phyloP scores from a whole-genome alignment of 1,140 invertebrate genomes.

The Eufriesea mexicana region DNA sequence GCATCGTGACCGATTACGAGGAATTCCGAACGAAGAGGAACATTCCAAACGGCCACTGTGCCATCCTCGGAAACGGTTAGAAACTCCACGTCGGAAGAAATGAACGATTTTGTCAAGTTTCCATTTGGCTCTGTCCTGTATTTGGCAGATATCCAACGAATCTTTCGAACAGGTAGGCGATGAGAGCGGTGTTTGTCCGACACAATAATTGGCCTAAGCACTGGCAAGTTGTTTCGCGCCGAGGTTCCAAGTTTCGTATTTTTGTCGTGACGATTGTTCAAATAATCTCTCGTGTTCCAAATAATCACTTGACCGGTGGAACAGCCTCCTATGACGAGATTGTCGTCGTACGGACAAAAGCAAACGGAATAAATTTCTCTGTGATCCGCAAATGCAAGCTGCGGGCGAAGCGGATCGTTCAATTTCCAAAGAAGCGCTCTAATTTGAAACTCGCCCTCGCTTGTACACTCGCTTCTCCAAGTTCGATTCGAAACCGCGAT shows the following conservation, averaged over 20 bases:
- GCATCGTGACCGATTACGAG: background rate
- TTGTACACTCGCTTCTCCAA: background rate
- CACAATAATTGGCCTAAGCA: conserved; percentile 82
- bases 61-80: conserved; percentile 86
- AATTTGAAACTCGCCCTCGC: conserved; percentile 19
- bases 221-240: conserved; percentile 73
- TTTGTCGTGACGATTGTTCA: background rate
- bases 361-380: conserved; percentile 85
- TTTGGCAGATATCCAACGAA: conserved; percentile 86
- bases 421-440: conserved; percentile 87
- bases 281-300: conserved; percentile 83
- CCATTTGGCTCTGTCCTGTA: conserved; percentile 84
- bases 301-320: conserved; percentile 87
- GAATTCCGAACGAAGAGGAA: conserved; percentile 64
- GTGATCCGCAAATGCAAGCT: conserved; percentile 85
- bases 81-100: conserved; percentile 82
- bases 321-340: conserved; percentile 87
- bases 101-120: conserved; percentile 71
- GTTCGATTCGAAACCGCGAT: conserved; percentile 64
- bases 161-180: conserved; percentile 82
- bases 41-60: conserved; percentile 86
- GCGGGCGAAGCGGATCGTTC: conserved; percentile 85
- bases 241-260: background rate
- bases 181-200: conserved; percentile 85
- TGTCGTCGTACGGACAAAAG: conserved; percentile 87